These are phyloP conservation scores for Trogon melanurus DNA, from an alignment of 2,113 vertebrate genomes.

Conservation along the genomic window DNA sequence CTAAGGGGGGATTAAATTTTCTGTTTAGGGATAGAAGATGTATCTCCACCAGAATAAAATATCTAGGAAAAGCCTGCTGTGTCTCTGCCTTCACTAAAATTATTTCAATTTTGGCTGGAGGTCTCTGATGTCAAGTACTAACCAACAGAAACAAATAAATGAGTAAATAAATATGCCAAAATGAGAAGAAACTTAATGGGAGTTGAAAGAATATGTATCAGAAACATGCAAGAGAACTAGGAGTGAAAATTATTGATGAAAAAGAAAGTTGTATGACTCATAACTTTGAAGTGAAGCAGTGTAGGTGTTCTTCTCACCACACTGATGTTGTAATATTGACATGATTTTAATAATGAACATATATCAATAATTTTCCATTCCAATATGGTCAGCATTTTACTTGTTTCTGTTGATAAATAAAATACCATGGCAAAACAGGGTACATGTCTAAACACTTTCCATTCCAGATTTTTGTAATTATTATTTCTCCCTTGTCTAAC, in stretches of 20 bases:
- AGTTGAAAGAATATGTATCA: neutral
- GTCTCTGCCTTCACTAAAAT: neutral
- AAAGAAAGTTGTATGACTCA: neutral
- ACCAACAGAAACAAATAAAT: neutral
- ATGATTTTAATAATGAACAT: neutral
- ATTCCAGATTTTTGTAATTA: neutral
- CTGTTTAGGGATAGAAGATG: neutral
- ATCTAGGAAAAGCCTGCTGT: neutral
- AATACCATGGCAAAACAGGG: neutral
- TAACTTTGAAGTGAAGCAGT: neutral
- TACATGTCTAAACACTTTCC: neutral
- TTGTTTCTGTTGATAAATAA: neutral
- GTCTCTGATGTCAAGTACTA: neutral
- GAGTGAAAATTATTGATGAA: constrained; percentile 16
- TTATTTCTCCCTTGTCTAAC: neutral
- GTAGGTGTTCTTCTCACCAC: neutral
- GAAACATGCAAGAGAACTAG: neutral
- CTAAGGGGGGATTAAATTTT: neutral
- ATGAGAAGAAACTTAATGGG: neutral
- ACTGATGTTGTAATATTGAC: neutral
- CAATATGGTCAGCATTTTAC: neutral
- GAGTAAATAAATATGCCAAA: neutral
- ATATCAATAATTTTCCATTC: neutral
- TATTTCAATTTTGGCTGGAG: neutral
- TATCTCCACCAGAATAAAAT: neutral